Percentiles rank a stretch among this genome's conserved stretches.
These are phyloP conservation scores for Noctua fimbriata DNA, from an alignment of 2,888 invertebrate genomes.

Conservation along the genomic window DNA sequence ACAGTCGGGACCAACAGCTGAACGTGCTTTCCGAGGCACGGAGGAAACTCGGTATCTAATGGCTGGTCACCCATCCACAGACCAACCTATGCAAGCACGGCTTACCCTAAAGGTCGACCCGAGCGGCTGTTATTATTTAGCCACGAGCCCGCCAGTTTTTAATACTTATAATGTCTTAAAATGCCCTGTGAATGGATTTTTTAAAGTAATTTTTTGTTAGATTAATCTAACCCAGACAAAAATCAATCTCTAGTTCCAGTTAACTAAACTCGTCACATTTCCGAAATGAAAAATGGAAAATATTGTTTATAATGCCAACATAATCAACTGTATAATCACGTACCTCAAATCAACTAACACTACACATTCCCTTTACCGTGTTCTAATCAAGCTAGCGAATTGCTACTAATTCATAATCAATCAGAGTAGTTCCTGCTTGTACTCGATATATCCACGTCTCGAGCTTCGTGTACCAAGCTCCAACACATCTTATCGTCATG, in stretches of 20 bases:
- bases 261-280: background rate
- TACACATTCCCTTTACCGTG: background rate
- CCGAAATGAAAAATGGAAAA: background rate
- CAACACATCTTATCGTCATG: slow-evolving; percentile 2
- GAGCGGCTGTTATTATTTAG: too few species aligned
- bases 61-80: too few species aligned
- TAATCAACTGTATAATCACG: background rate
- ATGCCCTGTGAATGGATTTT: too few species aligned
- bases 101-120: too few species aligned
- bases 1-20: too few species aligned
- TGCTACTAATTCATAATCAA: slow-evolving; percentile 55
- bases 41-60: too few species aligned
- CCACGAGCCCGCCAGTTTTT: too few species aligned
- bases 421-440: slow-evolving; percentile 42
- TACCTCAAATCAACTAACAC: slow-evolving; percentile 11
- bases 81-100: too few species aligned
- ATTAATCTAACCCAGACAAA: background rate
- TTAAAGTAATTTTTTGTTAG: background rate
- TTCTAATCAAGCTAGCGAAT: slow-evolving; percentile 27
- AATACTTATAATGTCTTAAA: too few species aligned
- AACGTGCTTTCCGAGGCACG: too few species aligned
- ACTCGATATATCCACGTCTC: slow-evolving; percentile 50
- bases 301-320: background rate
- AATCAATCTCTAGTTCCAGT: background rate
- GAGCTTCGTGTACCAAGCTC: slow-evolving; percentile 13